Base-by-base conservation (phyloP, 2,113 vertebrate species). In the Perca fluviatilis region DNA sequence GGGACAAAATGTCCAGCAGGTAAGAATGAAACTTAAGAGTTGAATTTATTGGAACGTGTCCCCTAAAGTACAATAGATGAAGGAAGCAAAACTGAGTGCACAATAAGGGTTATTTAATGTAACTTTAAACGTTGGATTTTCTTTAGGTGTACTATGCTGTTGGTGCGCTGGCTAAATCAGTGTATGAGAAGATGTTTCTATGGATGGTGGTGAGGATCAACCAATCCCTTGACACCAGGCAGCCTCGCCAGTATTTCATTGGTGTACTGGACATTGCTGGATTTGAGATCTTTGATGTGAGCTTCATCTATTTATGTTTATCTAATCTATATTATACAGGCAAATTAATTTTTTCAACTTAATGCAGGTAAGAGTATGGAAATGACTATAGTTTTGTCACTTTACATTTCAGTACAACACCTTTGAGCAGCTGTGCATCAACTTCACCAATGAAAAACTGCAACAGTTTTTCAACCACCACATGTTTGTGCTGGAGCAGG, bases 1-100 rank as follows among this genome's bases (percentile, higher is more conserved):
- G 91, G 97, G 97, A 57, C 97, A 97, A 86, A 98, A 92, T 92
- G 96, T 97, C 73, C 96, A 97, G 61, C 97, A 98, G 96, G 96
- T 97, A 94, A 67, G 58, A 68, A 57, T 51, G 15, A 46, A 65
- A 18, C 5, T 2, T 33, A 12, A 21, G 21, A 8, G 3, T 0
- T 67, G 3, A 40, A 23, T 46, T 18, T 19, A 21, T 30, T 67
- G 6, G 3, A 62, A 69, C 40, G 21, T 54, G 18, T 51, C n/a
- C 3, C 14, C 19, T 40, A 21, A 27, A 30, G 51, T 7, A 18
- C 1, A 49, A 61, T 1, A 14, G 11, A 63, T 15, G 2, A 6
- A 53, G 19, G 0, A 33, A 27, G 3, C 16, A 79, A 33, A 18
- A 5, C n/a, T 33, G 4, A 23, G 2, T 12, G 30, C 6, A 46